A percentile compares a stretch with the other conserved stretches of the same genome.
Evolutionary conservation across 2,797 vertebrate species (phyloP).

Genomic region (Mycteria americana): DNA sequence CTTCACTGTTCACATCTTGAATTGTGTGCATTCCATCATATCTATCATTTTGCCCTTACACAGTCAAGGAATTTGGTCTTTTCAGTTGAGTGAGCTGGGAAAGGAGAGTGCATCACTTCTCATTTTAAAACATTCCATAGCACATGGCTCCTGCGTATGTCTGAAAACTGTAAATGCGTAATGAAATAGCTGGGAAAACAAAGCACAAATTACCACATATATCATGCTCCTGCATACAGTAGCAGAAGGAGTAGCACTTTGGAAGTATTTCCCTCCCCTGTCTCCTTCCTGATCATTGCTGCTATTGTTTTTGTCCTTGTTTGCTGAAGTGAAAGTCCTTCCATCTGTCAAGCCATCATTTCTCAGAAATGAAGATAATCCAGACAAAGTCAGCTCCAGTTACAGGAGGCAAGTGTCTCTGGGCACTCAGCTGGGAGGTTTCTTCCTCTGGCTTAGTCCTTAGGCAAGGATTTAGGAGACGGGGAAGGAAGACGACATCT

Average conservation of each 20-base stretch:
- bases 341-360: not conserved
- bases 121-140: conserved; percentile 13
- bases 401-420: not conserved
- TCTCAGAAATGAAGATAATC: not conserved
- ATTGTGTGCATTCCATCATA: not conserved
- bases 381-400: not conserved
- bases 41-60: conserved; percentile 19
- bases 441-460: not conserved
- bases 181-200: conserved; percentile 50
- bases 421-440: not conserved
- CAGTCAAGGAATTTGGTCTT: conserved; percentile 33
- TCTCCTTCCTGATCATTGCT: not conserved
- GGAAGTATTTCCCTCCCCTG: not conserved
- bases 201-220: conserved; percentile 40
- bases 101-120: conserved; percentile 30
- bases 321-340: not conserved
- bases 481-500: rapidly evolving
- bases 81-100: conserved; percentile 32
- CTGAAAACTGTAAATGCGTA: conserved; percentile 43
- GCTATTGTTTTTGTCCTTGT: not conserved
- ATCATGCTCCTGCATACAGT: not conserved
- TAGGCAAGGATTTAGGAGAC: not conserved
- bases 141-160: not conserved
- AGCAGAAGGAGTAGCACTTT: not conserved
- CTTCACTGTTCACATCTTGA: conserved; percentile 24